phyloP scores from a whole-genome alignment of 1,140 invertebrate species.

The Pachypeltis micranthus region DNA sequence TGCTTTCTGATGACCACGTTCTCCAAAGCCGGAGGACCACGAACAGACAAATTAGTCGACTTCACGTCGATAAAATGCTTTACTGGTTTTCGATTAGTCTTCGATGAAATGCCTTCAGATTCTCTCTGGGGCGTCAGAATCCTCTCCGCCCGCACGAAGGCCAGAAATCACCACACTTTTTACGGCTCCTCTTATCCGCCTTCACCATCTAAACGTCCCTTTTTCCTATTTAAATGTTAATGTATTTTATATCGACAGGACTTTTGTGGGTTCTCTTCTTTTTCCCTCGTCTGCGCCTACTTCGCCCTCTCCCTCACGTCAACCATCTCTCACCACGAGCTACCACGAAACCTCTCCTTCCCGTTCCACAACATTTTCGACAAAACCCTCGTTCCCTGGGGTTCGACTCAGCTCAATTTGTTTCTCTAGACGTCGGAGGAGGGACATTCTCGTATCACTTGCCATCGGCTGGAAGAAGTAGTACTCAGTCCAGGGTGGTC shows the following conservation, averaged over 20 bases:
- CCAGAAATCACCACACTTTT: constrained; percentile 3
- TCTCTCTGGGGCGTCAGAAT: too few relatives aligned
- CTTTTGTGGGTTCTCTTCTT: neutral
- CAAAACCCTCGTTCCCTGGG: neutral
- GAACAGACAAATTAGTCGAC: constrained; percentile 5
- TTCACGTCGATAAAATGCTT: constrained; percentile 10
- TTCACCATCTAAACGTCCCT: constrained; percentile 6
- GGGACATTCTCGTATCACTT: neutral
- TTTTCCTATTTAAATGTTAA: constrained; percentile 18
- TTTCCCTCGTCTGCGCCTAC: neutral
- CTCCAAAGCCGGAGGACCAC: neutral
- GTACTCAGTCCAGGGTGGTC: too few relatives aligned
- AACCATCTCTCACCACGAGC: too few relatives aligned
- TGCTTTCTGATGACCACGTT: too few relatives aligned
- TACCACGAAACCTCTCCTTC: too few relatives aligned
- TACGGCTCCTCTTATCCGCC: neutral
- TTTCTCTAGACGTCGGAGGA: neutral
- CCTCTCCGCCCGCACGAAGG: too few relatives aligned
- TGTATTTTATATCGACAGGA: constrained; percentile 16
- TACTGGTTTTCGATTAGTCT: constrained; percentile 12
- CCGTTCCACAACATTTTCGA: too few relatives aligned
- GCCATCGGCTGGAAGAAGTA: neutral
- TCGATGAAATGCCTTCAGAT: constrained; percentile 8
- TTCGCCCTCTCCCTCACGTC: neutral
- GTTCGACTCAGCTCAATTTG: constrained; percentile 9